Percentiles rank a stretch among this genome's conserved stretches.
Conservation (phyloP, 2,113 vertebrate species). For the Delphinus delphis region DNA sequence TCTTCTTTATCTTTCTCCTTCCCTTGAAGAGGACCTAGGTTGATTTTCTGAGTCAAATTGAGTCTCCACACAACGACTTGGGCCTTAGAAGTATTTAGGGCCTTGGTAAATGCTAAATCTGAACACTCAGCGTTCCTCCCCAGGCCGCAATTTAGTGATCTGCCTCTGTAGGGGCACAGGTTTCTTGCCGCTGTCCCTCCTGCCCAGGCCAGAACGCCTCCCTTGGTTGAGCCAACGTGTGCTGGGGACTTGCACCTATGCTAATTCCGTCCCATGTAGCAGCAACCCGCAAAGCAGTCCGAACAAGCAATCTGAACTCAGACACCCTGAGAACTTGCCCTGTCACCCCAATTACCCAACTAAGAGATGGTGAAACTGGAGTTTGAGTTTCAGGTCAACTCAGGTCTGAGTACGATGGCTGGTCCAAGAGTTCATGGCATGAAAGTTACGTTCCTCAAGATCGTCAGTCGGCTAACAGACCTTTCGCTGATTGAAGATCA, state of each 20-base stretch:
- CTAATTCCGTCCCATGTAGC: neutral
- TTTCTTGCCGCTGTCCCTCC: neutral
- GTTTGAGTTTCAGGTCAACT: neutral
- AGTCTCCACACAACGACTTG: neutral
- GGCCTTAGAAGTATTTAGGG: neutral
- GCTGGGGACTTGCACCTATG: rapidly evolving
- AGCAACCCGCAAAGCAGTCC: rapidly evolving
- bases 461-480: neutral
- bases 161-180: rapidly evolving
- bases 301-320: rapidly evolving
- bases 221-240: no score
- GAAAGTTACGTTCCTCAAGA: neutral
- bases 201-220: neutral
- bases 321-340: neutral
- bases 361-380: neutral
- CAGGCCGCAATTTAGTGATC: neutral
- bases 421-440: neutral
- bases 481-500: neutral
- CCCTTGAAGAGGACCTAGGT: neutral
- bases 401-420: neutral
- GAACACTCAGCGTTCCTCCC: neutral
- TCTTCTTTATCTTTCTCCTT: neutral
- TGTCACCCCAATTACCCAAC: neutral
- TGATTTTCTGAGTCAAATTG: neutral
- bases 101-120: neutral